Evolutionary conservation across 2,113 vertebrate species (phyloP), one percentile per base, ranked within the genome.

Genomic region (Dendropsophus ebraccatus): DNA sequence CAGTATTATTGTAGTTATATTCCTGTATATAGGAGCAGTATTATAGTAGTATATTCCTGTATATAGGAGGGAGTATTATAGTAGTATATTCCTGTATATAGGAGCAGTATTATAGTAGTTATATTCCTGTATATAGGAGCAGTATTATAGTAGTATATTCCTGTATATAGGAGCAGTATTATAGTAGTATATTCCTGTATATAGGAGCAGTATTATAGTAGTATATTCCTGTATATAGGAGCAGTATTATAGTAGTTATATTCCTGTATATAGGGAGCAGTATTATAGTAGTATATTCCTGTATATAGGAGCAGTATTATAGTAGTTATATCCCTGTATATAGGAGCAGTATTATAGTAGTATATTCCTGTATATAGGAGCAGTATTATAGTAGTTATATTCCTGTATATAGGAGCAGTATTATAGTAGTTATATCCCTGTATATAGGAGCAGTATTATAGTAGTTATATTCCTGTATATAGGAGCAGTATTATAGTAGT

Each of bases 131-230:
- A 41, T 41, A 41, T 41, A 41, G 41, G 41, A 41, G 60, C 25
- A 65, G 60, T 65, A 65, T 65, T 65, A 65, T 65, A 65, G 60
- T 65, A 65, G 60, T 65, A 65, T 65, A 65, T 41, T 41, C 41
- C 8, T 41, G 41, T 41, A 41, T 41, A 41, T 41, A 41, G 41
- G 4, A 8, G 41, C 41, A 41, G 41, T 41, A 41, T 41, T 41
- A 5, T 41, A 41, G 41, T 41, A 41, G 41, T 41, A 41, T 41
- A 41, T 41, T 41, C 41, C 8, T 41, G 41, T 41, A 41, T 41
- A 41, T 41, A 41, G 41, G 41, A 8, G 41, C 41, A 41, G 41
- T 41, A 41, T 41, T 41, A 41, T 41, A 41, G 41, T 41, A 41
- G 41, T 41, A 41, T 41, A 41, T 41, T 41, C 41, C 8, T 41